phyloP scores from a whole-genome alignment of 2,113 vertebrate species.

The Himantopus leucocephalus region DNA sequence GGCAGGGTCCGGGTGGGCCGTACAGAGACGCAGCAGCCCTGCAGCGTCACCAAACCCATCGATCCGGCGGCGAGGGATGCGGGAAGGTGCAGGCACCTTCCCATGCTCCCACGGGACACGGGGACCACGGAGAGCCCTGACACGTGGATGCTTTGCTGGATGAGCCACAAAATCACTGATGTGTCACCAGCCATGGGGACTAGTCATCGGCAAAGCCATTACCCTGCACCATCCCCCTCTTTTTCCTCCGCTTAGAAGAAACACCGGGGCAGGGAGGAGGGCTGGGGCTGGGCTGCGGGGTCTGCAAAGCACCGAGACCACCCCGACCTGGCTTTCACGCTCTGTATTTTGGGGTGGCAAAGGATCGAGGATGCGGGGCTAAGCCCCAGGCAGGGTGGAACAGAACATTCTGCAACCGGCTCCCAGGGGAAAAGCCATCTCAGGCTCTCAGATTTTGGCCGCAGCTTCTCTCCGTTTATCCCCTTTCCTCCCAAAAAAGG shows the following conservation, averaged over 20 bases:
- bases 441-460: background rate
- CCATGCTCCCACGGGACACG: accelerated
- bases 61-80: accelerated
- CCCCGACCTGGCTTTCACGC: background rate
- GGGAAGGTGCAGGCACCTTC: background rate
- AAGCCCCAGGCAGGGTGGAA: background rate
- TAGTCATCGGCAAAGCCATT: background rate
- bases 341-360: background rate
- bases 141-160: accelerated
- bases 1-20: background rate
- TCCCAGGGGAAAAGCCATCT: background rate
- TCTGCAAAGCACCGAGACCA: background rate
- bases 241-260: background rate
- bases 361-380: accelerated
- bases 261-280: background rate
- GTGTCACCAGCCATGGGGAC: background rate
- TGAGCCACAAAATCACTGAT: background rate
- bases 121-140: background rate
- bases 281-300: background rate
- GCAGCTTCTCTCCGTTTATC: background rate
- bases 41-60: accelerated
- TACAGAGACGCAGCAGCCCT: background rate
- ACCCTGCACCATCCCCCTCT: background rate
- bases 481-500: background rate
- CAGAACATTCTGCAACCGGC: background rate